A percentile compares a stretch with the other conserved stretches of the same genome.
Conservation (phyloP, 2,113 vertebrate genomes). For the Excalfactoria chinensis region DNA sequence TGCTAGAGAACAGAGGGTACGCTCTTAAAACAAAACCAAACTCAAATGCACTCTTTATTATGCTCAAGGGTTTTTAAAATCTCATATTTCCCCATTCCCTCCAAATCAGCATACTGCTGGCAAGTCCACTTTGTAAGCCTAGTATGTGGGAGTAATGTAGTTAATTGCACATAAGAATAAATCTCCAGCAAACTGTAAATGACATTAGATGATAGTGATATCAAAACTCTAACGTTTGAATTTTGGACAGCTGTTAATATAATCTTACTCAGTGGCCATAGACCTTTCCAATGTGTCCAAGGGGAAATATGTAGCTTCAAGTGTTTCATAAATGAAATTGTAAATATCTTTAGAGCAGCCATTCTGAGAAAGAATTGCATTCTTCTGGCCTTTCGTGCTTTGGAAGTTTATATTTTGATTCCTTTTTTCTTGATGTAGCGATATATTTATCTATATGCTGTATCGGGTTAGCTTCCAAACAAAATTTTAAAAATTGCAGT, state of each 20-base stretch:
- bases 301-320: neutral
- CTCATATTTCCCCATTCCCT: neutral
- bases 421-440: neutral
- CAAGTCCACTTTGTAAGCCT: neutral
- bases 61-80: neutral
- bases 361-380: neutral
- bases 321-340: neutral
- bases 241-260: neutral
- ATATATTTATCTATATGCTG: neutral
- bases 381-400: neutral
- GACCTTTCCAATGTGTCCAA: neutral
- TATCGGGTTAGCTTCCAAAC: neutral
- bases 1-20: neutral
- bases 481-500: neutral
- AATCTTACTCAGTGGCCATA: neutral
- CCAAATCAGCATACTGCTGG: neutral
- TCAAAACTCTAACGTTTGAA: neutral
- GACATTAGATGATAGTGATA: neutral
- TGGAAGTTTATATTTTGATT: neutral
- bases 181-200: neutral
- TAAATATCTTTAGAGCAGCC: neutral
- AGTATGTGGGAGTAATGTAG: neutral
- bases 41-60: neutral
- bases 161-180: neutral
- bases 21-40: neutral